These are phyloP conservation scores for Drosophila ambigua DNA, from an alignment of 1,140 invertebrate genomes.

Conservation along the genomic window DNA sequence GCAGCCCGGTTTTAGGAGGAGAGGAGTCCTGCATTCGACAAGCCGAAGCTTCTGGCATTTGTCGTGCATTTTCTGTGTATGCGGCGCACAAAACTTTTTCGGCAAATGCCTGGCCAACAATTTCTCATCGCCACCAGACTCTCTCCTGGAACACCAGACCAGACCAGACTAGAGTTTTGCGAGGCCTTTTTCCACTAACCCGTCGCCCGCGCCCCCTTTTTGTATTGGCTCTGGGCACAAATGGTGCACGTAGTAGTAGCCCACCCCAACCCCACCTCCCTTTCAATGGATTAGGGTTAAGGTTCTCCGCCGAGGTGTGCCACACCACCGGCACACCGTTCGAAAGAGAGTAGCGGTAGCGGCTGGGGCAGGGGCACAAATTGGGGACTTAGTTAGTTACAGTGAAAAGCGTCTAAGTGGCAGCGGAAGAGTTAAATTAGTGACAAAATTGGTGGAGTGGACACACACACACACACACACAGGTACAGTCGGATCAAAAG, in stretches of 20 bases:
- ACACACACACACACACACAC: background rate
- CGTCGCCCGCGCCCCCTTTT: background rate
- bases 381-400: constrained; percentile 55
- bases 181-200: constrained; percentile 24
- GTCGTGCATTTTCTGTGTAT: constrained; percentile 60
- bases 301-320: constrained; percentile 33
- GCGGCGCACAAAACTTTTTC: constrained; percentile 58
- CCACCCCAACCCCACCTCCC: no score
- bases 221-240: constrained; percentile 33
- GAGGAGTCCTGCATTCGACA: constrained; percentile 47
- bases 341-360: background rate
- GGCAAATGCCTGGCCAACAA: constrained; percentile 45
- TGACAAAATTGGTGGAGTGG: constrained; percentile 47
- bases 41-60: constrained; percentile 59
- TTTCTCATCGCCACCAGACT: constrained; percentile 49
- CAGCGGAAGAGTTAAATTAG: constrained; percentile 64
- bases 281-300: constrained; percentile 35
- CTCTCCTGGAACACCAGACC: background rate
- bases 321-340: background rate
- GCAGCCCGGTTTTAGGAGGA: constrained; percentile 3
- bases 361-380: constrained; percentile 14
- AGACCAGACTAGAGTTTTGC: constrained; percentile 11
- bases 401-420: constrained; percentile 61
- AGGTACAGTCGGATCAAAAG: constrained; percentile 15
- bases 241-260: constrained; percentile 30